Evolutionary conservation across 1,140 invertebrate genomes (phyloP).

Genomic region (Hylaeus anthracinus): DNA sequence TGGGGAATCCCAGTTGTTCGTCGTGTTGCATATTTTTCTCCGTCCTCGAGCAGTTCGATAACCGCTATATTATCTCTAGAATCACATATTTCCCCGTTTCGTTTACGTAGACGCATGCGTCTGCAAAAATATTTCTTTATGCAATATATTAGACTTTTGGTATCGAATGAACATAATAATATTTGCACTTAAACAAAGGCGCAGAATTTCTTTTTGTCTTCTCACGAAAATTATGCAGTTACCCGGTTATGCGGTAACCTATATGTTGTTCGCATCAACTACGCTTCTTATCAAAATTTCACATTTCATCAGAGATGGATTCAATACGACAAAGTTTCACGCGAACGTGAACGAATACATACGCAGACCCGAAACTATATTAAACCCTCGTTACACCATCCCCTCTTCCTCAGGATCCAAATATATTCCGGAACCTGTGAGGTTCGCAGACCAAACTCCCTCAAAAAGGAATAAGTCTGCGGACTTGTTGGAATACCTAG

Average conservation of each 20-base stretch:
- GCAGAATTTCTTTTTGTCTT: too few species aligned
- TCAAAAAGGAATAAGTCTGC: conserved; percentile 58
- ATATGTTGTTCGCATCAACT: too few species aligned
- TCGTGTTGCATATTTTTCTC: conserved; percentile 12
- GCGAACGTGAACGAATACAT: background rate
- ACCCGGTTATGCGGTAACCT: too few species aligned
- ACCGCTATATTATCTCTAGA: conserved; percentile 17
- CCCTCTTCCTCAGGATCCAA: conserved; percentile 41
- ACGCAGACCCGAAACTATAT: background rate
- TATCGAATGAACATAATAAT: background rate
- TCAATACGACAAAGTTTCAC: background rate
- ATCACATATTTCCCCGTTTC: background rate
- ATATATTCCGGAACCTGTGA: conserved; percentile 55
- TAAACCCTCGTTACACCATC: conserved; percentile 15
- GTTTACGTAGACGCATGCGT: background rate
- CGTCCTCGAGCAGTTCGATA: background rate
- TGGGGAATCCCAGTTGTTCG: conserved; percentile 33
- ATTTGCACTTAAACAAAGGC: background rate
- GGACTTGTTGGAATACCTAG: conserved; percentile 62
- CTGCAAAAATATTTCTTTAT: background rate
- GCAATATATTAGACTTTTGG: too few species aligned
- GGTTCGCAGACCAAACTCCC: conserved; percentile 39
- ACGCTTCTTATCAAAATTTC: background rate
- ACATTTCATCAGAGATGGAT: background rate
- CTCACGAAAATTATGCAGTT: too few species aligned